A percentile compares a stretch with the other conserved stretches of the same genome.
Conservation (phyloP, 2,888 invertebrate genomes). For the Eupithecia subumbrata region DNA sequence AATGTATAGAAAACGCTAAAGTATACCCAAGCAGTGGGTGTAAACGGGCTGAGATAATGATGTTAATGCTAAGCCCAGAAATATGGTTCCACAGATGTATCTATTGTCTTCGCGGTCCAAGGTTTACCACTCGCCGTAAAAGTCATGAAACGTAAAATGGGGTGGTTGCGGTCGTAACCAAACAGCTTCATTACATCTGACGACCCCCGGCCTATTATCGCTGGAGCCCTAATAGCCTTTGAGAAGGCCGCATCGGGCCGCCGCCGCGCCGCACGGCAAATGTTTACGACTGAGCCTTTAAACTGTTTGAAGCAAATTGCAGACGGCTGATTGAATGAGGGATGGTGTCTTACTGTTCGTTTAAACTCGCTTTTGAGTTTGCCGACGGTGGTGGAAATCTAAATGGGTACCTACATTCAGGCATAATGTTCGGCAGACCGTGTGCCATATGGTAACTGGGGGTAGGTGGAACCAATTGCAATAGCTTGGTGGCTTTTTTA, state of each 20-base stretch:
- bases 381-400: not conserved
- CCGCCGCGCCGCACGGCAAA: not conserved
- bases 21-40: not conserved
- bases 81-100: not conserved
- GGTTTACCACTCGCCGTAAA: not conserved
- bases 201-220: slow-evolving; percentile 13
- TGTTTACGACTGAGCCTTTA: not conserved
- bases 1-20: not conserved
- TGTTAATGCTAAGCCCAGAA: not conserved
- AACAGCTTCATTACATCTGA: slow-evolving; percentile 31
- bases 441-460: too few relatives aligned
- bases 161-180: slow-evolving; percentile 22
- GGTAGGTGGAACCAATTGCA: too few relatives aligned
- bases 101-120: slow-evolving; percentile 1
- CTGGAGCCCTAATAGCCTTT: slow-evolving; percentile 9
- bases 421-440: too few relatives aligned
- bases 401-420: not conserved
- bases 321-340: not conserved
- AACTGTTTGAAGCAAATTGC: not conserved
- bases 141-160: not conserved
- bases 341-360: not conserved
- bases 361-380: not conserved
- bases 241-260: slow-evolving; percentile 10
- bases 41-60: not conserved
- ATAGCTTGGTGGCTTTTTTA: too few relatives aligned